Evolutionary conservation across 2,888 invertebrate species (phyloP).

Genomic region (Calliopum simillimum): DNA sequence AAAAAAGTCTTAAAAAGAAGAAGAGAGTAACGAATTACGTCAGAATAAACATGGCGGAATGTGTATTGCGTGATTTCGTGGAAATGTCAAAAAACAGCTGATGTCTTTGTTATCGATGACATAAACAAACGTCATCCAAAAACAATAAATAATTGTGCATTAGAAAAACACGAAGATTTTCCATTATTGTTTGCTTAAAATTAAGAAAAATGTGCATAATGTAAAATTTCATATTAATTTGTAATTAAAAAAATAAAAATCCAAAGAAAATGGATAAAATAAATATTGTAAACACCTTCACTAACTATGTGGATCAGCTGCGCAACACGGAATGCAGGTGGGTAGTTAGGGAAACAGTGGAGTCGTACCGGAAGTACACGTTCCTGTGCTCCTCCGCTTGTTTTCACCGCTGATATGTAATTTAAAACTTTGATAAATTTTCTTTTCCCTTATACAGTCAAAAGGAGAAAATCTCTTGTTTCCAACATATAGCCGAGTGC

Average conservation of each 20-base stretch:
- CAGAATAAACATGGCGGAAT: too few species aligned
- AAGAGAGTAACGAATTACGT: too few species aligned
- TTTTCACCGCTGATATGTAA: background rate
- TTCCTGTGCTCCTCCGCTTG: slow-evolving; percentile 1
- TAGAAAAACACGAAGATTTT: slow-evolving; percentile 6
- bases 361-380: background rate
- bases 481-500: slow-evolving; percentile 79
- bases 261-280: slow-evolving; percentile 15
- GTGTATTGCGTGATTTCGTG: too few species aligned
- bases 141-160: slow-evolving; percentile 6
- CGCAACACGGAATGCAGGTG: slow-evolving; percentile 67
- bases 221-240: background rate
- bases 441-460: slow-evolving; percentile 69
- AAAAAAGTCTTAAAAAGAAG: too few species aligned
- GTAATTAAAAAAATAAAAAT: background rate
- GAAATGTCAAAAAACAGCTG: slow-evolving; percentile 11
- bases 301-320: slow-evolving; percentile 62
- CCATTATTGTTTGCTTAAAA: background rate
- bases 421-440: too few species aligned
- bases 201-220: slow-evolving; percentile 10
- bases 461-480: slow-evolving; percentile 81
- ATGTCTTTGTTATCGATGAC: background rate
- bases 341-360: slow-evolving; percentile 37
- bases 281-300: slow-evolving; percentile 56
- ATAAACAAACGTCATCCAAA: slow-evolving; percentile 27